Evolutionary conservation across 2,797 vertebrate species (phyloP), one percentile per base, ranked within the genome.

Genomic region (Australoheros facetus): DNA sequence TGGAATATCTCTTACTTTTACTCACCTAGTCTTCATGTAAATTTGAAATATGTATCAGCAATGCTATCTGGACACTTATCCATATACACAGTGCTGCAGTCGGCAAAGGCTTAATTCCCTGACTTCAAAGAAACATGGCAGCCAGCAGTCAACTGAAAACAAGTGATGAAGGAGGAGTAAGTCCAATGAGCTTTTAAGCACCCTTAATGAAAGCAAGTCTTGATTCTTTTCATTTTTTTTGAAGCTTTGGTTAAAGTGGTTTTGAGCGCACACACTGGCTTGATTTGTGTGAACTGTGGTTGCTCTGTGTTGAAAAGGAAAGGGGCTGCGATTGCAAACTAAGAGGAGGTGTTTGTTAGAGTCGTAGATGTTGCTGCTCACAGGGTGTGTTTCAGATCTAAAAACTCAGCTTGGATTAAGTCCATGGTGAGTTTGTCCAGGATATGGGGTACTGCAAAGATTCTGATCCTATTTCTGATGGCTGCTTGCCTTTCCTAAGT

Each of bases 111-210:
- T 86, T 85, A 42, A 91, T 94, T 90, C 91, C 88, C 90, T 92
- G 85, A 81, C 74, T 83, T 83, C 53, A 89, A 85, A 85, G 87
- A 58, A 77, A 74, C 71, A 84, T 87, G 45, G 76, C 6, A 78
- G 79, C 45, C 59, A 59, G 51, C 77, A 81, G 79, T 82, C 48
- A 55, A 62, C 64, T 58, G 54, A 55, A 62, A n/a, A 58, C 70
- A 32, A 62, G 70, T 88, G 83, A 89, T 79, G 78, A 86, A 85
- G 86, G 73, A 55, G 73, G 51, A 69, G 74, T 85, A 51, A 82
- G 71, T 28, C 81, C 79, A 88, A 92, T 91, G 88, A 84, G 78
- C 73, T 91, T 93, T 94, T 92, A 94, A 95, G 83, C 80, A 83
- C 75, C 39, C 59, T 75, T 85, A 89, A 91, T 92, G 75, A 94